A percentile compares a stretch with the other conserved stretches of the same genome.
Evolutionary conservation across 2,888 invertebrate species (phyloP).

Genomic region (Girardia tigrina): DNA sequence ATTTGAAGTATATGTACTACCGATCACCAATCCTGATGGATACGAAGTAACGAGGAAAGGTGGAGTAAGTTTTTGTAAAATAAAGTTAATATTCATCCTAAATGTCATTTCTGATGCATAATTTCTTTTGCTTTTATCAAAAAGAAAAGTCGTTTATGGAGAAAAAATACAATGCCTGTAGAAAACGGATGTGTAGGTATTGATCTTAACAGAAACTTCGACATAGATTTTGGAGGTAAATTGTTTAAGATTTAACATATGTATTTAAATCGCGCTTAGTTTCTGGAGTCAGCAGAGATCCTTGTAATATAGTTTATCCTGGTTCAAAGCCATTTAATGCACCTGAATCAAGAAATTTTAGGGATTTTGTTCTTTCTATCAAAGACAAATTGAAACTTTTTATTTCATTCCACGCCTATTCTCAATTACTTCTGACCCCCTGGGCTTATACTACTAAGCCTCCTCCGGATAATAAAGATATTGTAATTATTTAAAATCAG

Average conservation of each 20-base stretch:
- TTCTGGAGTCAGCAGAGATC: not conserved
- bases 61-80: not conserved
- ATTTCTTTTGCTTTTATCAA: not conserved
- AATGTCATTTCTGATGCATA: too few species aligned
- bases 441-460: not conserved
- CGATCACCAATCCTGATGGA: not conserved
- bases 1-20: slow-evolving; percentile 7
- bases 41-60: not conserved
- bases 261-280: too few species aligned
- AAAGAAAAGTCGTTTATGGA: not conserved
- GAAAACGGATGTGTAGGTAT: not conserved
- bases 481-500: not conserved
- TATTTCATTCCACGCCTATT: not conserved
- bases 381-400: not conserved
- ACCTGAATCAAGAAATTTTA: not conserved
- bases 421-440: not conserved
- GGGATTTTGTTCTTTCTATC: slow-evolving; percentile 7
- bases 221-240: not conserved
- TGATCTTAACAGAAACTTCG: not conserved
- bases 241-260: too few species aligned
- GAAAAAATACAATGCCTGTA: slow-evolving; percentile 12
- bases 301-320: not conserved
- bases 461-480: not conserved
- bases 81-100: not conserved
- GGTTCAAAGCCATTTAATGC: not conserved